These are phyloP conservation scores for Aplysina aerophoba DNA, from an alignment of 37 sponge, comb jelly and placozoan genomes.

Conservation along the genomic window DNA sequence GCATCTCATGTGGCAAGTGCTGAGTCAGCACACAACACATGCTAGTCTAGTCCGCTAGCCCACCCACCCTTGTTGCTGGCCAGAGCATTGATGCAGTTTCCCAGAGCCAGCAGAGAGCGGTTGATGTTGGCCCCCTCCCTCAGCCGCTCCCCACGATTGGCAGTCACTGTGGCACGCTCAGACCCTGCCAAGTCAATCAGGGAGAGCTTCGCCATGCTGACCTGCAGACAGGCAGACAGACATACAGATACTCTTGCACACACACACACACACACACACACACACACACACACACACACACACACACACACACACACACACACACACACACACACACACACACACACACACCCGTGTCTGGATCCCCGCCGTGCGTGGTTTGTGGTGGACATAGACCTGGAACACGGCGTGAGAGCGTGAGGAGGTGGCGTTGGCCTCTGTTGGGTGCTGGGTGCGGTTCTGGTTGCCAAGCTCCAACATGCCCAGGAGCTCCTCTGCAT, in stretches of 20 bases:
- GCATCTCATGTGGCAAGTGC: too few species aligned
- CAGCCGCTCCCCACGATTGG: slow-evolving; percentile 83
- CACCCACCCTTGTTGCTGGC: too few species aligned
- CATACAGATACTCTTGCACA: too few species aligned
- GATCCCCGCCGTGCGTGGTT: slow-evolving; percentile 73
- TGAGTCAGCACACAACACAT: too few species aligned
- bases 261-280: too few species aligned
- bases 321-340: too few species aligned
- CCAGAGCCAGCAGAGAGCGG: slow-evolving; percentile 93
- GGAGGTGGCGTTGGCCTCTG: slow-evolving; percentile 93
- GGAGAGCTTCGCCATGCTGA: slow-evolving; percentile 82
- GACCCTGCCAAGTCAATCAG: slow-evolving; percentile 96
- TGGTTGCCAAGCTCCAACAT: slow-evolving; percentile 88
- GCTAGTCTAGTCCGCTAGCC: too few species aligned
- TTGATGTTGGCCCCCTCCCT: slow-evolving; percentile 99
- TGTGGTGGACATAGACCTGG: slow-evolving; percentile 87
- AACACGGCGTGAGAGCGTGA: slow-evolving; percentile 98
- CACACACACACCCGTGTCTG: slow-evolving; percentile 48
- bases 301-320: too few species aligned
- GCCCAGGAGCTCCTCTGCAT: slow-evolving; percentile 84
- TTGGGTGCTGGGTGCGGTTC: slow-evolving; percentile 96
- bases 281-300: too few species aligned
- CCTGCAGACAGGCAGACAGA: slow-evolving; percentile 34
- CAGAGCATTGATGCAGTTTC: slow-evolving; percentile 85
- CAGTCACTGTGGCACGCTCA: slow-evolving; percentile 92